Base-by-base conservation (phyloP, 2,797 vertebrate species). In the Nasua narica region DNA sequence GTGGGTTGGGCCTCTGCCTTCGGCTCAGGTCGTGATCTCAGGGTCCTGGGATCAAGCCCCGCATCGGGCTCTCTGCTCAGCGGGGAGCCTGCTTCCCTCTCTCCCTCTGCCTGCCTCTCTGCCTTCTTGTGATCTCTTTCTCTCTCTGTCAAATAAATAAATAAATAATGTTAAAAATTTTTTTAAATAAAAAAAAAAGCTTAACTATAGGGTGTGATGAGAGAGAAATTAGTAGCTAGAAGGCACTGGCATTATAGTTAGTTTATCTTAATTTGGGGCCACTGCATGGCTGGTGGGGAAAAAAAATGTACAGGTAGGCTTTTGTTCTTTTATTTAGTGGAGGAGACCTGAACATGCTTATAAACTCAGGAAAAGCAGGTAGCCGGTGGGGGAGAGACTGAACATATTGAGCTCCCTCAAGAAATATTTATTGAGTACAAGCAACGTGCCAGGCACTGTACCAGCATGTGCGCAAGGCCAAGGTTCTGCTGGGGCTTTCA, bases 381-480 rank as follows among this genome's bases (percentile, higher is more conserved):
- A 86, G 46, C 69, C 40, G 35, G 8, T 82, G 25, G 62, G 60
- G 25, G 29, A 91, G n/a, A 96, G 27, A 84, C 27, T 72, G 40
- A 87, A 72, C 77, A 29, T 90, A 35, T 82, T 91, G 82, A 93
- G 5, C 72, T 76, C 37, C 37, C 62, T 89, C 60, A 65, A 46
- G 70, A 95, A 85, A n/a, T 96, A 48, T 35, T 67, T 85, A 77
- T 23, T 78, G 52, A 90, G 60, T 27, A 32, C 58, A 70, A 95
- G 4, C 32, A 86, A 15, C 35, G 52, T 76, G 46, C 40, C 67
- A 58, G 72, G 32, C 29, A 6, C n/a, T 35, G 7, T 12, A 40
- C 46, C 67, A 35, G 50, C 40, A 27, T 84, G 35, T 37, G 19
- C 79, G 35, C 11, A 27, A 56, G 56, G 58, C 43, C 69, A 4